A percentile compares a stretch with the other conserved stretches of the same genome.
phyloP scores from a whole-genome alignment of 2,888 invertebrate genomes.

The Gibbula magus region DNA sequence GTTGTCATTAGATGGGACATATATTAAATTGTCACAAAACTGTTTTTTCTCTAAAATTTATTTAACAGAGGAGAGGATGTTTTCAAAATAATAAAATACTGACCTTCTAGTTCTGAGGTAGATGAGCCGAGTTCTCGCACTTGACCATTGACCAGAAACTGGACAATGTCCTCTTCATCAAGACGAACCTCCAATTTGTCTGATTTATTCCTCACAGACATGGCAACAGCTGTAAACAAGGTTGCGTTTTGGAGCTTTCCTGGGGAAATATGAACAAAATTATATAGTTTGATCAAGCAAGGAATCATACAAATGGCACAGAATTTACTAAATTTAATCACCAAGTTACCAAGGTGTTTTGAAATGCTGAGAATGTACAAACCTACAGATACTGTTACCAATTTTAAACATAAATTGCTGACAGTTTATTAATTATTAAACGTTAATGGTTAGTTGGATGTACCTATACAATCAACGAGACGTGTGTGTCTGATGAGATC shows the following conservation, averaged over 20 bases:
- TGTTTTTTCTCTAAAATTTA: too few relatives aligned
- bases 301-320: too few relatives aligned
- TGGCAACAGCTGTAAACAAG: constrained; percentile 60
- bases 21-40: too few relatives aligned
- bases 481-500: not conserved
- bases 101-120: constrained; percentile 59
- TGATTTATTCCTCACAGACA: constrained; percentile 45
- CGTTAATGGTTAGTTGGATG: not conserved
- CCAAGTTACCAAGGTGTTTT: too few relatives aligned
- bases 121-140: constrained; percentile 34
- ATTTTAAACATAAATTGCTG: too few relatives aligned
- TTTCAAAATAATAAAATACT: constrained; percentile 16
- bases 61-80: not conserved
- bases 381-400: too few relatives aligned
- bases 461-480: not conserved
- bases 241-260: constrained; percentile 61
- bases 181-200: constrained; percentile 53
- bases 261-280: constrained; percentile 38
- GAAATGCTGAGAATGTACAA: too few relatives aligned
- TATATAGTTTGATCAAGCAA: too few relatives aligned
- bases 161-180: constrained; percentile 33
- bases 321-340: too few relatives aligned
- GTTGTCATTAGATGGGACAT: too few relatives aligned
- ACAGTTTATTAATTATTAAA: not conserved
- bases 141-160: constrained; percentile 50